Percentiles rank a stretch among this genome's conserved stretches.
These are phyloP conservation scores for Apoda limacodes DNA, from an alignment of 2,888 invertebrate genomes.

Conservation along the genomic window DNA sequence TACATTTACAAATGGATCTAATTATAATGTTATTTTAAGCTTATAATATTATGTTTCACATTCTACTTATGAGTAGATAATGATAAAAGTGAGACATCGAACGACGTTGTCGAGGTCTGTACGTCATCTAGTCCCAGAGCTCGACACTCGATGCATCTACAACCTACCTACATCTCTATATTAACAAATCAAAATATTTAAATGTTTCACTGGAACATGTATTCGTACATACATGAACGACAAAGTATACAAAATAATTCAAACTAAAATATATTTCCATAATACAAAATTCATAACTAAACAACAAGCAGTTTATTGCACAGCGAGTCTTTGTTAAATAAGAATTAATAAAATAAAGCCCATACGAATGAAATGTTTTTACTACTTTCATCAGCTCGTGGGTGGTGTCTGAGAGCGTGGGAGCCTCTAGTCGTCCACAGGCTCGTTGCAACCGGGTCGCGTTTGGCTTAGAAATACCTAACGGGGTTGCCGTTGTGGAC, in stretches of 20 bases:
- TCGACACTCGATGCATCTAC: slow-evolving; percentile 13
- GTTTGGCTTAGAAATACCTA: slow-evolving; percentile 46
- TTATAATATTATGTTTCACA: slow-evolving; percentile 34
- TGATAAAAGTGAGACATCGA: slow-evolving; percentile 19
- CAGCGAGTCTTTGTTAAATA: slow-evolving; percentile 62
- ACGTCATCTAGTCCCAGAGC: slow-evolving; percentile 12
- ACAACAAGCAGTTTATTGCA: slow-evolving; percentile 66
- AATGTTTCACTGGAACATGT: slow-evolving; percentile 28
- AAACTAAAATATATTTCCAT: slow-evolving; percentile 35
- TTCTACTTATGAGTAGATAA: slow-evolving; percentile 35
- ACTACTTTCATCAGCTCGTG: slow-evolving; percentile 9
- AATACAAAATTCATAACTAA: slow-evolving; percentile 57
- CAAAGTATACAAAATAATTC: slow-evolving; percentile 31
- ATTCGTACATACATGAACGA: slow-evolving; percentile 31
- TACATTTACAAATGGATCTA: slow-evolving; percentile 59
- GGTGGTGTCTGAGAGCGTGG: slow-evolving; percentile 4
- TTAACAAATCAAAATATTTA: slow-evolving; percentile 25
- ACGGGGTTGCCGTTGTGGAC: slow-evolving; percentile 56
- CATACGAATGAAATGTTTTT: slow-evolving; percentile 48
- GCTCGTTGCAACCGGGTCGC: slow-evolving; percentile 15
- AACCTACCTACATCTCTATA: slow-evolving; percentile 6
- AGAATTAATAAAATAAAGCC: slow-evolving; percentile 34
- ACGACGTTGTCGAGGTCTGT: slow-evolving; percentile 8
- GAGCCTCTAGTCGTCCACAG: slow-evolving; percentile 3
- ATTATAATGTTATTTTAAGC: slow-evolving; percentile 41